Base-by-base conservation (phyloP, 2,113 vertebrate genomes). In the Nettapus auritus region DNA sequence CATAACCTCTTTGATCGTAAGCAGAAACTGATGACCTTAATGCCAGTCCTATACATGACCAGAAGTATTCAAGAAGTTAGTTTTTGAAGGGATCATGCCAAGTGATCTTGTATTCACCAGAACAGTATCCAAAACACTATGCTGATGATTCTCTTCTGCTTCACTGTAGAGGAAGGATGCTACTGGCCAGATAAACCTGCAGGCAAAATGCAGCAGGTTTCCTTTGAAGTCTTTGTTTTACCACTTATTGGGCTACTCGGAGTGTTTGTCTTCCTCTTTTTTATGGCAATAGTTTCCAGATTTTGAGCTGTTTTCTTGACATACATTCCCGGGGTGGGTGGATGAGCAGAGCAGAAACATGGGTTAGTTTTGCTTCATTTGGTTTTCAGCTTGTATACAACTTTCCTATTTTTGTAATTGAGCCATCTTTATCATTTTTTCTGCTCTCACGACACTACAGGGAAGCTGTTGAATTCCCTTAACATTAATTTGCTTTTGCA, bases 351-450 rank as follows among this genome's bases (percentile, higher is more conserved):
- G 73, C n/a, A 89, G 75, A 91, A 80, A 42, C 67, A 67, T 67
- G 40, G 25, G 66, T 87, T 94, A 73, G 74, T 73, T 93, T 89
- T 93, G 74, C 73, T 92, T 87, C 70, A 38, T 94, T 96, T 95
- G 31, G 2, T 89, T 96, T 96, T 89, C 22, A 2, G 74, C 62
- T 96, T 86, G 76, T 84, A 69, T 82, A 90, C 86, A 93, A 89
- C 70, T 89, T 80, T 70, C 52, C 92, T 89, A 69, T 57, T 94
- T 94, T 94, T 94, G 70, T 96, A 86, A 96, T 89, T 94, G 90
- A 96, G 90, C 67, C 70, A n/a, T 96, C 81, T 93, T 95, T 80
- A 76, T 77, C 36, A 2, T 42, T 92, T 94, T 68, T 90, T 46
- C 77, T 87, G 53, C 74, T 94, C 83, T 93, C 83, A 80, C 0